Conservation (phyloP, 2,113 vertebrate genomes). For the Cyanoliseus patagonus region DNA sequence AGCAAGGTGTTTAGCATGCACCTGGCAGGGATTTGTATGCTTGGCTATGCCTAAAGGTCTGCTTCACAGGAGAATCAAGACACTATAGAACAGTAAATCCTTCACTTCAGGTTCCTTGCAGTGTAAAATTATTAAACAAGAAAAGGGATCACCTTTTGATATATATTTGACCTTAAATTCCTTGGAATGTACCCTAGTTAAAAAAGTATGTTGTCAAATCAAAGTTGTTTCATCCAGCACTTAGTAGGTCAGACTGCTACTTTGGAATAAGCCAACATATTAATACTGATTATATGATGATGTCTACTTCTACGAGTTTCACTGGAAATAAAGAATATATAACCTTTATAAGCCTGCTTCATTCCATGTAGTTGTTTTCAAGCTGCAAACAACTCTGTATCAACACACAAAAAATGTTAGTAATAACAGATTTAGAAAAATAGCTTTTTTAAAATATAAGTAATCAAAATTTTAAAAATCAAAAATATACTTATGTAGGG, state of each 20-base stretch:
- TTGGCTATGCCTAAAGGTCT: neutral
- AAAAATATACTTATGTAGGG: neutral
- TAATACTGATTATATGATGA: neutral
- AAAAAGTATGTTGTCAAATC: neutral
- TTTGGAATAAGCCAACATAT: neutral
- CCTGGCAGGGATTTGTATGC: neutral
- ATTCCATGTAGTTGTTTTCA: neutral
- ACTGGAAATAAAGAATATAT: neutral
- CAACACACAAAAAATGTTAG: neutral
- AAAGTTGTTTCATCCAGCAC: neutral
- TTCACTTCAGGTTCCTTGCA: neutral
- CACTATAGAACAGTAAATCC: neutral
- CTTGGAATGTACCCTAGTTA: neutral
- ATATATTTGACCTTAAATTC: neutral
- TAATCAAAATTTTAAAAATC: neutral
- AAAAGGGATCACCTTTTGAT: neutral
- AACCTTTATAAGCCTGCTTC: slow-evolving; percentile 30
- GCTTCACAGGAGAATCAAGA: neutral
- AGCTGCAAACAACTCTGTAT: neutral
- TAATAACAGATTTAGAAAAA: neutral
- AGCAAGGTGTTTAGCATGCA: neutral
- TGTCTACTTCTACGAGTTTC: neutral
- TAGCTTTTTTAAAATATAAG: neutral
- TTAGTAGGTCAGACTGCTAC: neutral
- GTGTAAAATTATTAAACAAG: neutral